Conservation (phyloP, 2,888 invertebrate genomes). For the Diploptera punctata region DNA sequence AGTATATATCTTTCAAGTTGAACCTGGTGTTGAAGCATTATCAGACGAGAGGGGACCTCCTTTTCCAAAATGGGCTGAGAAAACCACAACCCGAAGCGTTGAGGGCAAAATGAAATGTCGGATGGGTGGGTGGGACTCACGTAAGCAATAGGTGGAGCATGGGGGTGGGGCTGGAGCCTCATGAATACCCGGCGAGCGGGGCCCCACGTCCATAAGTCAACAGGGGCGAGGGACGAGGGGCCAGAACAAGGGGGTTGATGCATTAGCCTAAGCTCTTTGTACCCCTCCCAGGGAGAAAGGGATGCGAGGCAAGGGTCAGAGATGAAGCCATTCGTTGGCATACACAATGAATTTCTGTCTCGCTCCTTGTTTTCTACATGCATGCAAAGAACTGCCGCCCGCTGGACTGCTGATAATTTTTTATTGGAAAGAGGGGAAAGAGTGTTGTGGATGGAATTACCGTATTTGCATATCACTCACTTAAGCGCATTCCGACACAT, state of each 20-base stretch:
- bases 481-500: neutral
- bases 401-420: neutral
- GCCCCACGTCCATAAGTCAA: constrained; percentile 37
- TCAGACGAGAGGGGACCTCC: neutral
- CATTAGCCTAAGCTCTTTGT: constrained; percentile 41
- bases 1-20: too few species aligned
- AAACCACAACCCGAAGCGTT: constrained; percentile 7
- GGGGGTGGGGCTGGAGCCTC: constrained; percentile 21
- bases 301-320: constrained; percentile 28
- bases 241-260: constrained; percentile 32
- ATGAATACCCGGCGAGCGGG: constrained; percentile 34
- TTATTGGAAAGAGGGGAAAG: neutral
- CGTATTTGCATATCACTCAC: constrained; percentile 5
- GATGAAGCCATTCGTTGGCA: constrained; percentile 34
- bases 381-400: neutral
- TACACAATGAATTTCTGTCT: constrained; percentile 35
- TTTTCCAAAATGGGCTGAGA: constrained; percentile 9
- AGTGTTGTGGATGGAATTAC: constrained; percentile 5
- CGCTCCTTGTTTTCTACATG: neutral
- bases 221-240: neutral
- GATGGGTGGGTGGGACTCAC: neutral
- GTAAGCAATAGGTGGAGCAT: neutral
- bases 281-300: constrained; percentile 14
- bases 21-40: too few species aligned
- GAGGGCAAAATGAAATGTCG: constrained; percentile 13